Percentiles rank a stretch among this genome's conserved stretches.
Conservation (phyloP, 2,113 vertebrate species). For the Rhombomys opimus region DNA sequence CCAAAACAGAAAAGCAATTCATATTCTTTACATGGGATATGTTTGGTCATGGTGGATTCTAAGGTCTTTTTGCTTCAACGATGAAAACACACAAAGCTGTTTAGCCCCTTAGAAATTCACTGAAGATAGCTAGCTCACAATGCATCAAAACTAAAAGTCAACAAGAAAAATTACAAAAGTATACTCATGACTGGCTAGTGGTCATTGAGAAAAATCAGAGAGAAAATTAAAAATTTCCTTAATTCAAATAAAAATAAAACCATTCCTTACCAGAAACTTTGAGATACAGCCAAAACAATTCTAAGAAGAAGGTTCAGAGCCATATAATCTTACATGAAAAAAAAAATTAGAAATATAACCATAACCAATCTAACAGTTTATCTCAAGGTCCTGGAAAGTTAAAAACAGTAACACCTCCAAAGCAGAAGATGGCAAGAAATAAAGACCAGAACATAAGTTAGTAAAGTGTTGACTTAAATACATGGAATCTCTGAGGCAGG, state of each 20-base stretch:
- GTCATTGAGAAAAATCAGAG: not conserved
- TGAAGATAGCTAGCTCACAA: not conserved
- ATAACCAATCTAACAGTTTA: not conserved
- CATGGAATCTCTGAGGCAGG: not conserved
- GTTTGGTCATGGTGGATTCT: not conserved
- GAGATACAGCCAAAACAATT: not conserved
- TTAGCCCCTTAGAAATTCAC: not conserved
- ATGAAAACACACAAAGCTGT: not conserved
- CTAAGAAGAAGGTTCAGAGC: not conserved
- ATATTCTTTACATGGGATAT: not conserved
- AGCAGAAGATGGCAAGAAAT: not conserved
- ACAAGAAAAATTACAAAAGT: not conserved
- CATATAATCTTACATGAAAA: not conserved
- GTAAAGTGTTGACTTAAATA: not conserved
- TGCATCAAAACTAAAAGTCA: not conserved
- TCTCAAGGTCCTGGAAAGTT: not conserved
- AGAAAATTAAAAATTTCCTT: not conserved
- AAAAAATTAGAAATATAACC: not conserved
- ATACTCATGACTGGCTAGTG: not conserved
- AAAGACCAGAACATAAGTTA: not conserved
- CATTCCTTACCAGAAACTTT: not conserved
- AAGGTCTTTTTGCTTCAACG: not conserved
- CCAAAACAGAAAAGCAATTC: not conserved
- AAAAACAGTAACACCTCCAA: not conserved
- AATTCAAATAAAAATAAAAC: not conserved